Evolutionary conservation across 2,797 vertebrate species (phyloP), one percentile per base, ranked within the genome.

Genomic region (Urosaurus nigricauda): DNA sequence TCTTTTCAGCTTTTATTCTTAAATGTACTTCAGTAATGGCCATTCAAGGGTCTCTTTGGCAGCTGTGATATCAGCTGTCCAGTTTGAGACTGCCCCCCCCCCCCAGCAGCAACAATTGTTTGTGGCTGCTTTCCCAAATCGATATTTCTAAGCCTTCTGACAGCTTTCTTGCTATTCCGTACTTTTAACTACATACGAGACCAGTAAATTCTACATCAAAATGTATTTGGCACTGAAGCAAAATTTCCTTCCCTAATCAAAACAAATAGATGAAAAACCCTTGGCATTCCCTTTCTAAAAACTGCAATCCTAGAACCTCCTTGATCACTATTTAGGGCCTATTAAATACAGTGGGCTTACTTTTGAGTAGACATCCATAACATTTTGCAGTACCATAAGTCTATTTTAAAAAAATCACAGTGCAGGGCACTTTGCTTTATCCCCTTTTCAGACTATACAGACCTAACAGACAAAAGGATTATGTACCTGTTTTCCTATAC

Each of bases 1-100:
- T 87, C 84, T 93, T 93, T 82, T 83, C 90, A 90, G 80, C 51
- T 91, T 92, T 92, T 91, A 75, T 92, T 40, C 79, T 79, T 82
- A 74, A 86, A 70, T 0, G 47, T 78, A 51, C 86, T 91, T 93
- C 87, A 85, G 53, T 43, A 83, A 53, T 83, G 73, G 81, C 86
- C 83, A 87, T n/a, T 92, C 89, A 90, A 58, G 88, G 87, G 37
- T 40, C 90, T 87, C 88, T 95, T 37, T 79, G 90, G 91, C 89
- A 91, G 47, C 1, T 86, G 63, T 77, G 87, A 91, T 79, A 79
- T 90, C 53, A 9, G 91, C 86, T 11, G 6, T 60, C 90, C 90
- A 92, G 82, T 80, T 92, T 0, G 0, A 93, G 84, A 94, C 93
- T 78, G 73, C 86, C 84, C 0, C 93, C 93, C 92, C 83, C 86